A percentile compares a stretch with the other conserved stretches of the same genome.
phyloP scores from a whole-genome alignment of 2,888 invertebrate species.

The Polyommatus iphigenia region DNA sequence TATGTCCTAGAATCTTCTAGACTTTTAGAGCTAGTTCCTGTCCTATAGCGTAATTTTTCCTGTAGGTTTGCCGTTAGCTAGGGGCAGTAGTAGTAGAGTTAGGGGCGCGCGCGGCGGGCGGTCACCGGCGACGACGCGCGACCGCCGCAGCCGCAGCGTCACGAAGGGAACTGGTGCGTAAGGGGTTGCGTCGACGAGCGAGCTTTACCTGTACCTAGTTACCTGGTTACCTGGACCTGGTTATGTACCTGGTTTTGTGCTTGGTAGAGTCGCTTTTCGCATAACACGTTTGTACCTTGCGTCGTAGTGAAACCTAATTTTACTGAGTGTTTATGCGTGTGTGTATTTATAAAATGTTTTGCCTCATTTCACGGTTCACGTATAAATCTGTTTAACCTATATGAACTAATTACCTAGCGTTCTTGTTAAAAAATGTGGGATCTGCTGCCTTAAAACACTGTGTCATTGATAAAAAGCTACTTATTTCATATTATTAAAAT shows the following conservation, averaged over 20 bases:
- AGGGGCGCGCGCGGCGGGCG: constrained; percentile 75
- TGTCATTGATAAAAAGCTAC: too few relatives aligned
- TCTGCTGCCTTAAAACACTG: too few relatives aligned
- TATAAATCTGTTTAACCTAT: too few relatives aligned
- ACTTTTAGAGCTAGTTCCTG: neutral
- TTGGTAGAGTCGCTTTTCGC: neutral
- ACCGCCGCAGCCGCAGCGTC: constrained; percentile 73
- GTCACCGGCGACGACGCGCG: constrained; percentile 61
- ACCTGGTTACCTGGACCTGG: neutral
- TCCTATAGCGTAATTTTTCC: constrained; percentile 53
- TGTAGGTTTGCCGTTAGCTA: constrained; percentile 84
- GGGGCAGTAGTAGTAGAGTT: constrained; percentile 81
- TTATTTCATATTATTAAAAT: too few relatives aligned
- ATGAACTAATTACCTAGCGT: too few relatives aligned
- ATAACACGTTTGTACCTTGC: neutral
- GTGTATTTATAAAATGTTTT: too few relatives aligned
- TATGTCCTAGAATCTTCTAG: neutral
- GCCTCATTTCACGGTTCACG: too few relatives aligned
- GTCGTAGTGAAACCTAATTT: too few relatives aligned
- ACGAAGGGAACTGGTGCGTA: constrained; percentile 80
- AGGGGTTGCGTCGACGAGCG: constrained; percentile 75
- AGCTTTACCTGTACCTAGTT: constrained; percentile 36
- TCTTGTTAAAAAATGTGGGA: too few relatives aligned
- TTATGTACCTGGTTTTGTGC: neutral
- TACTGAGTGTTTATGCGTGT: too few relatives aligned